Base-by-base conservation (phyloP, 2,113 vertebrate species). In the Etheostoma spectabile region DNA sequence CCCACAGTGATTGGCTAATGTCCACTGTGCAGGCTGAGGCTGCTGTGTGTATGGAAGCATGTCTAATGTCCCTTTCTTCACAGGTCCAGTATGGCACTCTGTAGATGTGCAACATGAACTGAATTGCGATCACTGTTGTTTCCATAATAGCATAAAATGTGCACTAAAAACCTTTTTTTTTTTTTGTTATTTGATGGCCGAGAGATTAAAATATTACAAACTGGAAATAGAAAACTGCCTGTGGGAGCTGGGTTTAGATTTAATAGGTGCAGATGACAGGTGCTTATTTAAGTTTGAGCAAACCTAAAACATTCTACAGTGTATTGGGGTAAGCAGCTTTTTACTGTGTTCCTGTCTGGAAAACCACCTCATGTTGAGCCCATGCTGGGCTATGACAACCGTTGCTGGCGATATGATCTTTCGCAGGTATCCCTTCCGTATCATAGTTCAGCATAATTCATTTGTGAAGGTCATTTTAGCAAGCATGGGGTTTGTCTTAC, bases 321-420 rank as follows among this genome's bases (percentile, higher is more conserved):
- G 71, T 53, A 52, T 76, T 30, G 16, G 3, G 14, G 60, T 60
- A 69, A 66, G 42, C 24, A 72, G 71, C 16, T 16, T 51, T 78
- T 76, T 57, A 33, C 6, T 33, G 16, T 56, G 69, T 48, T 67
- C 57, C 57, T 46, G 69, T 67, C 48, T 74, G 33, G 24, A 59
- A 73, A 76, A 52, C 45, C 16, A 24, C 77, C 33, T 55, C 80
- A 62, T 24, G 77, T 51, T 49, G 30, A 68, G 79, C 59, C 63
- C 52, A 49, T 56, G 4, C 30, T 24, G 57, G 46, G 52, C 42
- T 73, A 4, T 48, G 33, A 85, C 71, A 46, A 30, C 55, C 67
- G 49, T 22, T 52, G 45, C 19, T 78, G 55, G 68, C n/a, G 10
- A 77, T 65, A 16, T 30, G 30, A 30, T 30, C 30, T 30, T 2